These are phyloP conservation scores for Sapayoa aenigma DNA, from an alignment of 2,113 vertebrate genomes.

Conservation along the genomic window DNA sequence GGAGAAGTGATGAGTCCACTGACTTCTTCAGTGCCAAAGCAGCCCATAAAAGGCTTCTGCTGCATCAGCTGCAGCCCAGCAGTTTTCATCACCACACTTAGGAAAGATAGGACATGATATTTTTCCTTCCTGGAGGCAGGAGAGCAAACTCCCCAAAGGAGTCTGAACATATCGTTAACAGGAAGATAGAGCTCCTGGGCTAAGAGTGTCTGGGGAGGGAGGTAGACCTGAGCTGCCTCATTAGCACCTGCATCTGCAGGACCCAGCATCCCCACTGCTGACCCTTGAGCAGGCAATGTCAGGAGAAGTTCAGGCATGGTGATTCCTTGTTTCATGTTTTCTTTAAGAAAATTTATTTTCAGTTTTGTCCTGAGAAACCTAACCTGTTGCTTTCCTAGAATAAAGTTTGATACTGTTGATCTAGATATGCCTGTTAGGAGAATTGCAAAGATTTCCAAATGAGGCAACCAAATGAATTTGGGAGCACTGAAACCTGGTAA, in stretches of 20 bases:
- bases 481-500: not conserved
- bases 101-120: not conserved
- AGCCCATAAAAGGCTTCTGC: not conserved
- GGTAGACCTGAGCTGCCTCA: not conserved
- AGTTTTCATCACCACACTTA: not conserved
- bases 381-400: not conserved
- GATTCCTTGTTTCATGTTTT: not conserved
- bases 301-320: not conserved
- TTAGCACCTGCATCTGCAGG: not conserved
- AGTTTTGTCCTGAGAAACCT: not conserved
- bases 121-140: not conserved
- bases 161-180: not conserved
- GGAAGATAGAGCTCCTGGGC: not conserved
- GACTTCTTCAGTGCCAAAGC: not conserved
- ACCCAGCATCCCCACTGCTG: not conserved
- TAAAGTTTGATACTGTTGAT: not conserved
- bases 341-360: not conserved
- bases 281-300: not conserved
- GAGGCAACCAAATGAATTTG: not conserved
- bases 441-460: not conserved
- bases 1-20: not conserved
- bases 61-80: not conserved
- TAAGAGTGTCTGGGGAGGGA: not conserved
- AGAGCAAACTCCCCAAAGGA: not conserved
- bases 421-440: not conserved